Conservation (phyloP, 2,113 vertebrate species). For the Nymphicus hollandicus region DNA sequence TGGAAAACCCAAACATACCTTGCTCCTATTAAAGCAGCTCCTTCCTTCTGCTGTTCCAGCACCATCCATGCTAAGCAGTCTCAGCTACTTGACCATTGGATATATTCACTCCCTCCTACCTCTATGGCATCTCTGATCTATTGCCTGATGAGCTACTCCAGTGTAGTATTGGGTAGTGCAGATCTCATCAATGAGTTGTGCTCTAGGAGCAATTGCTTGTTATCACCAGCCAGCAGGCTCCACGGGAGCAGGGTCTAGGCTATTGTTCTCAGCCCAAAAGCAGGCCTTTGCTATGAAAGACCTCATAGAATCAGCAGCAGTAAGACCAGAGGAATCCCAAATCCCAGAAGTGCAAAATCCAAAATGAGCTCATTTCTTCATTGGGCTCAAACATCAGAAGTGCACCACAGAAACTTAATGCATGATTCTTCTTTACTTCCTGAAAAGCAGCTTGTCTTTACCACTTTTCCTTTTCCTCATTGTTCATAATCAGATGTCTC, state of each 20-base stretch:
- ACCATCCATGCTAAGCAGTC: fast-evolving
- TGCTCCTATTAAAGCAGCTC: not conserved
- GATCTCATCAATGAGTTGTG: not conserved
- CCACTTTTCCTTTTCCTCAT: not conserved
- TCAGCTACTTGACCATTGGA: fast-evolving
- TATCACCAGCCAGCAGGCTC: not conserved
- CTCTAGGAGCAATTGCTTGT: not conserved
- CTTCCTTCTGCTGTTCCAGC: fast-evolving
- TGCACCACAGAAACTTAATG: not conserved
- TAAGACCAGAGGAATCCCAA: not conserved
- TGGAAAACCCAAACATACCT: not conserved
- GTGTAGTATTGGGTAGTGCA: fast-evolving
- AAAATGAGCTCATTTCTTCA: not conserved
- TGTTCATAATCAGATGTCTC: not conserved
- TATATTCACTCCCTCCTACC: not conserved
- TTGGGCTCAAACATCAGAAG: not conserved
- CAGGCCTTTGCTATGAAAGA: not conserved
- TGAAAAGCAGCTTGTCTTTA: not conserved
- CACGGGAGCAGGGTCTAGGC: not conserved
- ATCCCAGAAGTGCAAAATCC: not conserved
- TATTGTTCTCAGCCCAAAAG: not conserved
- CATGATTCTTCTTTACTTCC: not conserved
- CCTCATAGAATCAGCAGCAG: not conserved
- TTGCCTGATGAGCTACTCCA: not conserved
- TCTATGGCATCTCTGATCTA: not conserved